These are phyloP conservation scores for Meloe dianella DNA, from an alignment of 2,888 invertebrate species.

Conservation along the genomic window DNA sequence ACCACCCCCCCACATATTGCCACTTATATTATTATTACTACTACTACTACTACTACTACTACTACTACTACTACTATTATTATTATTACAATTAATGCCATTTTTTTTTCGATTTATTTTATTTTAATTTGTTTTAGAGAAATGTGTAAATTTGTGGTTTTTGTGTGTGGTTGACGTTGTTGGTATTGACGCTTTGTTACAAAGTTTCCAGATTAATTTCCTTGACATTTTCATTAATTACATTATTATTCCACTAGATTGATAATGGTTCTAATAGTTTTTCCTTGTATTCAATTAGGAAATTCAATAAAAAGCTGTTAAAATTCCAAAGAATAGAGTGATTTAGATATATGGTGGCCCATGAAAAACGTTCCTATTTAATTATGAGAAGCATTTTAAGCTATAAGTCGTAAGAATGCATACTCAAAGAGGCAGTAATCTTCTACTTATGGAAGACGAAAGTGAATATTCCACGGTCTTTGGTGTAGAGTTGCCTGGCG, in stretches of 20 bases:
- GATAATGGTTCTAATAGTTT: constrained; percentile 19
- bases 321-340: constrained; percentile 28
- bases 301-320: constrained; percentile 47
- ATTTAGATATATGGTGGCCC: no score
- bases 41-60: background rate
- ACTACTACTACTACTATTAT: background rate
- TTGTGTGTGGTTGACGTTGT: background rate
- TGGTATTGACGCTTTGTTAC: constrained; percentile 26
- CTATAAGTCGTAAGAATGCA: no score
- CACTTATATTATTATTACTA: constrained; percentile 18
- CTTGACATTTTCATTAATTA: constrained; percentile 21
- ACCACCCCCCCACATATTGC: constrained; percentile 19
- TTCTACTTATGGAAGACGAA: no score
- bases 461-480: no score
- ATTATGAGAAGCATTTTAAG: no score
- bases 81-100: background rate
- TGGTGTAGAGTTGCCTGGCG: no score
- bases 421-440: no score
- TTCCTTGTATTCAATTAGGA: constrained; percentile 23
- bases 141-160: background rate
- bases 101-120: background rate
- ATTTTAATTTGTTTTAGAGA: background rate
- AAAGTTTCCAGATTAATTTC: constrained; percentile 20
- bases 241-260: background rate
- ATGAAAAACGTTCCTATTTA: no score